Conservation (phyloP, 1,140 invertebrate species). For the Sinonovacula constricta region DNA sequence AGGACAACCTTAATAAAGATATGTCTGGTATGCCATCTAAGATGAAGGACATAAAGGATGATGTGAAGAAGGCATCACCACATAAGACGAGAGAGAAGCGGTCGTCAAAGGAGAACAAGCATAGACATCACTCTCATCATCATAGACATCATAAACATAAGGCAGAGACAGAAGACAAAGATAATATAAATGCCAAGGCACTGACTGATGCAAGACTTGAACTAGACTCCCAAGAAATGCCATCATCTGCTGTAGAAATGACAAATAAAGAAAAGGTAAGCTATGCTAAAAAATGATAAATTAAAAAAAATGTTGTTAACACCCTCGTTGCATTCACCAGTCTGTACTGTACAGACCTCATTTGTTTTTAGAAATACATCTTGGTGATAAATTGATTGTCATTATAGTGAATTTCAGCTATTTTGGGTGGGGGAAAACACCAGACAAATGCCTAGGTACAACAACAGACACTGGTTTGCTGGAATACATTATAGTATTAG, state of each 20-base stretch:
- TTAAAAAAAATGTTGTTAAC: too few species aligned
- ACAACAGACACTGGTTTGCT: too few species aligned
- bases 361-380: too few species aligned
- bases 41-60: conserved; percentile 33
- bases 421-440: too few species aligned
- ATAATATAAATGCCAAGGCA: conserved; percentile 30
- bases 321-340: too few species aligned
- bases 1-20: conserved; percentile 4
- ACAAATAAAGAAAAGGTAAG: conserved; percentile 96
- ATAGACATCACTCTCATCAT: background rate
- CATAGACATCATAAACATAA: conserved; percentile 10
- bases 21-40: conserved; percentile 11
- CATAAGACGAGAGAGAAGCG: conserved; percentile 23
- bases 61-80: conserved; percentile 40
- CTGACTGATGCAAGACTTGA: conserved; percentile 40
- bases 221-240: conserved; percentile 61
- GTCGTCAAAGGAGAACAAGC: conserved; percentile 41
- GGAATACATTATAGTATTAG: too few species aligned
- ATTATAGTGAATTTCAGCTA: too few species aligned
- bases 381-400: too few species aligned
- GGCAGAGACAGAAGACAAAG: conserved; percentile 15
- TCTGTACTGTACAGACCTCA: too few species aligned
- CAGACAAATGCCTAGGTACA: too few species aligned
- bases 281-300: too few species aligned
- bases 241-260: conserved; percentile 91